Base-by-base conservation (phyloP, 2,888 invertebrate genomes). In the Brenthis daphne region DNA sequence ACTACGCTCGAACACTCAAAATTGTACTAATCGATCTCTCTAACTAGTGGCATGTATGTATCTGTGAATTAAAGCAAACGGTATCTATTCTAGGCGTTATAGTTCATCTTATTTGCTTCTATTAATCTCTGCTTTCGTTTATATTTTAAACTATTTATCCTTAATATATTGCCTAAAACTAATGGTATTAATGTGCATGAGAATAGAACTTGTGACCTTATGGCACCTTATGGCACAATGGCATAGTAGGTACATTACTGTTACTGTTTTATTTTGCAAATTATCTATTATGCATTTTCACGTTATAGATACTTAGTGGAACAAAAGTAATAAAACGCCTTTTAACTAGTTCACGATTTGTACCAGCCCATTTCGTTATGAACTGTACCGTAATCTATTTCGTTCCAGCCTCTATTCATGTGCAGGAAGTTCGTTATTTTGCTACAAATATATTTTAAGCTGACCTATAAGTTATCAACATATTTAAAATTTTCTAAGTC, bases 301-400 rank as follows among this genome's bases (percentile, higher is more conserved):
- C 1, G 14, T 48, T 60, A 29, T 60, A 29, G 8, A 60, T 29
- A 29, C 48, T 29, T 56, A 4, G n/a, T 14, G 33, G 37, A 54
- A 54, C 54, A 47, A 54, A 20, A 53, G 20, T 43, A 14, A 29
- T 66, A 48, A 66, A 60, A 29, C 8, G 33, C 33, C 47, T 60
- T 60, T 43, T 24, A 58, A 58, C 58, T 60, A 58, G 58, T 66
- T 48, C 16, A 55, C 48, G 33, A 54, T 66, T 66, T 29, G 47
- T 24, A 16, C 54, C 29, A 58, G 47, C 37, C 24, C 14, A 60
- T 66, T 66, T 33, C 16, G 54, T 60, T 47, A 60, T 24, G 43
- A 37, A 43, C 13, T 57, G 12, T 16, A 14, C 6, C 47, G 16
- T 47, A 60, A 48, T 48, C 24, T 24, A 63, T 54, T 64, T 54